phyloP scores from a whole-genome alignment of 2,888 invertebrate species.

The Tuberolachnus salignus region DNA sequence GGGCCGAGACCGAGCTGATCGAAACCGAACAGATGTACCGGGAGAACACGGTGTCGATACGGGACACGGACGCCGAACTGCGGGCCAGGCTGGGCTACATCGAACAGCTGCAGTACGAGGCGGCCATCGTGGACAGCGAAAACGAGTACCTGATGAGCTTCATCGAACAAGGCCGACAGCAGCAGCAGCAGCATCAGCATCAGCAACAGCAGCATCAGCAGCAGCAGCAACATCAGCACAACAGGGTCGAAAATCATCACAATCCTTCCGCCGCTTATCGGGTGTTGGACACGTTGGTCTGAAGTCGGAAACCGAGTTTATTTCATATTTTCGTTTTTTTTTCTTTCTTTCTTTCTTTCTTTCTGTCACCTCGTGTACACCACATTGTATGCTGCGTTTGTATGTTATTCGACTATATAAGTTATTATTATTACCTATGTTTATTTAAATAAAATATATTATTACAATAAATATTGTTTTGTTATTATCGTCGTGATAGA shows the following conservation, averaged over 20 bases:
- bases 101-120: constrained; percentile 48
- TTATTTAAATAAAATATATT: no score
- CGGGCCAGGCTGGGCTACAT: constrained; percentile 17
- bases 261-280: not conserved
- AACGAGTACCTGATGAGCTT: constrained; percentile 39
- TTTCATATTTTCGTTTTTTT: not conserved
- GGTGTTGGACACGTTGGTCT: constrained; percentile 41
- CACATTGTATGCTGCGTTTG: not conserved
- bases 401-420: constrained; percentile 17
- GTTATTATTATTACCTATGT: constrained; percentile 7
- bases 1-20: constrained; percentile 60
- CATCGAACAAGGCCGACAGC: constrained; percentile 3
- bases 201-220: not conserved
- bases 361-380: not conserved
- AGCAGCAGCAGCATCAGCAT: no score
- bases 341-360: constrained; percentile 12
- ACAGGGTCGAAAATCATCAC: not conserved
- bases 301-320: not conserved
- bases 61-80: constrained; percentile 18
- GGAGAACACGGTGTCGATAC: constrained; percentile 12
- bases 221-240: not conserved
- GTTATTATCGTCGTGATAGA: no score
- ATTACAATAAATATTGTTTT: no score
- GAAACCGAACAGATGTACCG: constrained; percentile 28
- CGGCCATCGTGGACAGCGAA: constrained; percentile 48